Percentiles rank a stretch among this genome's conserved stretches.
phyloP scores from a whole-genome alignment of 2,888 invertebrate genomes.

The Melolontha melolontha region DNA sequence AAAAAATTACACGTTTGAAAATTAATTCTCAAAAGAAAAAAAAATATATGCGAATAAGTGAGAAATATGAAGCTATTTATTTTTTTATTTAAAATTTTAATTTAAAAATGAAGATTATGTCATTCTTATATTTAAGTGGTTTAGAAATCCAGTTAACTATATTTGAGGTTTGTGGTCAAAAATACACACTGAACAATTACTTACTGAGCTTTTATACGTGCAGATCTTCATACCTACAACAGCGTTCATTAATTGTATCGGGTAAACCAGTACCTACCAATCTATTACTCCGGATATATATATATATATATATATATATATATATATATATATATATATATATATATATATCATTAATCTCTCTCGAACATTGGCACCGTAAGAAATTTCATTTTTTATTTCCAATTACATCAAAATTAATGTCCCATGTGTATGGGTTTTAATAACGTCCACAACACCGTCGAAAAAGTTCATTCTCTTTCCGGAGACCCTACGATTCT shows the following conservation, averaged over 20 bases:
- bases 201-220: constrained; percentile 15
- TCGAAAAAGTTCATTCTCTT: constrained; percentile 24
- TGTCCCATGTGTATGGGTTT: constrained; percentile 9
- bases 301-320: neutral
- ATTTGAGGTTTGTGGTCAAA: constrained; percentile 19
- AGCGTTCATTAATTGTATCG: constrained; percentile 7
- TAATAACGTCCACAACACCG: constrained; percentile 16
- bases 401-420: constrained; percentile 11
- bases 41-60: too few relatives aligned
- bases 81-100: too few relatives aligned
- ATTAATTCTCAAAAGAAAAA: too few relatives aligned
- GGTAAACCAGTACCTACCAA: constrained; percentile 1
- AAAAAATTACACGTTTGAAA: too few relatives aligned
- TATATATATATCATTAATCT: constrained; percentile 2
- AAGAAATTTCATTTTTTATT: constrained; percentile 17
- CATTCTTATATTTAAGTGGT: neutral
- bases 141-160: neutral
- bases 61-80: too few relatives aligned
- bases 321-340: too few relatives aligned
- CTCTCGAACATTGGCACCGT: neutral
- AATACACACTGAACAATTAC: constrained; percentile 22
- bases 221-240: neutral
- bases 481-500: constrained; percentile 6
- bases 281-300: neutral
- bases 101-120: neutral